A percentile compares a stretch with the other conserved stretches of the same genome.
phyloP scores from a whole-genome alignment of 2,888 invertebrate genomes.

The Folsomia candida region DNA sequence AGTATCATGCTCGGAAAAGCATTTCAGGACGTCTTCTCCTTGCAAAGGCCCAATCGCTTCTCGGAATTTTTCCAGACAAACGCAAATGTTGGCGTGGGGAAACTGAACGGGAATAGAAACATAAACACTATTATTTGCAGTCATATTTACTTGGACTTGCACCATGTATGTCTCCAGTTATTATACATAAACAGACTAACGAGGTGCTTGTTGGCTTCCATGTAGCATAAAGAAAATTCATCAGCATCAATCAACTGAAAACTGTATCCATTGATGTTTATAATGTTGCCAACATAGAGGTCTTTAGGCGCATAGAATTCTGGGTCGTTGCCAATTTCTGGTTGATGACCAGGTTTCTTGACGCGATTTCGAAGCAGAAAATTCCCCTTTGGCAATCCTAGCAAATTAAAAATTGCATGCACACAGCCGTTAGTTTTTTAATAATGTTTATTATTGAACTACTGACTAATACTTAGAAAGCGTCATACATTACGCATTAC shows the following conservation, averaged over 20 bases:
- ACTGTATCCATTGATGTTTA: constrained; percentile 73
- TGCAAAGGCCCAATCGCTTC: constrained; percentile 68
- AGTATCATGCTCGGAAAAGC: constrained; percentile 55
- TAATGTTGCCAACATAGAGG: constrained; percentile 77
- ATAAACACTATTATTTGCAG: not conserved
- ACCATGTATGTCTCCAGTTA: too few species aligned
- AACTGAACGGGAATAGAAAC: constrained; percentile 56
- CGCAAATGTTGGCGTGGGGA: constrained; percentile 68
- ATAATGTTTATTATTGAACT: constrained; percentile 3
- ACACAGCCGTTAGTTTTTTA: constrained; percentile 4
- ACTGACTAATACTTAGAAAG: not conserved
- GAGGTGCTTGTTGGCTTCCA: constrained; percentile 75
- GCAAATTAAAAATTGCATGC: not conserved
- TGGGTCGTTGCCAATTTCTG: constrained; percentile 70
- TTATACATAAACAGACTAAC: constrained; percentile 57
- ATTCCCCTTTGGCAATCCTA: constrained; percentile 56
- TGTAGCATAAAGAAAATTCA: constrained; percentile 79
- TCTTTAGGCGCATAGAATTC: constrained; percentile 72
- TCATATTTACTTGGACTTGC: too few species aligned
- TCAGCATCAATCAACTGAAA: constrained; percentile 80
- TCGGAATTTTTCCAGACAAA: constrained; percentile 72
- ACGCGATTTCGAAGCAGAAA: constrained; percentile 61
- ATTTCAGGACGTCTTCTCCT: constrained; percentile 72
- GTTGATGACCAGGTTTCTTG: constrained; percentile 69
- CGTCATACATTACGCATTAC: too few species aligned